Evolutionary conservation across 2,113 vertebrate species (phyloP).

Genomic region (Proteles cristata): DNA sequence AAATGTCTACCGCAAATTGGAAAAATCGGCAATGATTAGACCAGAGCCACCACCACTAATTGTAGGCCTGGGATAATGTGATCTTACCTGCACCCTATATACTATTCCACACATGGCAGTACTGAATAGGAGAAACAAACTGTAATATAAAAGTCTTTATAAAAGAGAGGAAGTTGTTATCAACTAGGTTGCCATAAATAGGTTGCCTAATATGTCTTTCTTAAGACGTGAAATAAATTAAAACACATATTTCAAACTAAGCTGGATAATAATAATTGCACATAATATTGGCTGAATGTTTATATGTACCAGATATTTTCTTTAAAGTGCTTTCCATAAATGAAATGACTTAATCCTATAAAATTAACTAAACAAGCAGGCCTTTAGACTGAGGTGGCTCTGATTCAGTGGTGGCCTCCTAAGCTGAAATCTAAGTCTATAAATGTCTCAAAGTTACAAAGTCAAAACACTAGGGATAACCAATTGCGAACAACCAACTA

Average conservation of each 20-base stretch:
- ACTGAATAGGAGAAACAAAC: background rate
- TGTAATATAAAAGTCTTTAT: background rate
- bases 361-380: background rate
- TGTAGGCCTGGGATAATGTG: background rate
- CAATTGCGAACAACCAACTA: background rate
- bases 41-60: background rate
- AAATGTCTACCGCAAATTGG: background rate
- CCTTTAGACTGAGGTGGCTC: background rate
- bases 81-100: background rate
- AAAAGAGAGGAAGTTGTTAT: background rate
- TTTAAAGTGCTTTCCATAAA: background rate
- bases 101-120: rapidly evolving
- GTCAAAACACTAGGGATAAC: background rate
- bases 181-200: background rate
- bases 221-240: background rate
- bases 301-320: background rate
- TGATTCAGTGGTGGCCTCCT: background rate
- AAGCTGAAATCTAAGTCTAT: background rate
- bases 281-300: background rate
- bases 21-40: background rate
- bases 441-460: background rate
- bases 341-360: background rate
- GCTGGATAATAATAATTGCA: background rate
- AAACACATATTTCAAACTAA: slow-evolving; percentile 26
- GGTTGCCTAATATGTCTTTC: background rate